phyloP scores from a whole-genome alignment of 1,140 invertebrate genomes.

The Hyles vespertilio region DNA sequence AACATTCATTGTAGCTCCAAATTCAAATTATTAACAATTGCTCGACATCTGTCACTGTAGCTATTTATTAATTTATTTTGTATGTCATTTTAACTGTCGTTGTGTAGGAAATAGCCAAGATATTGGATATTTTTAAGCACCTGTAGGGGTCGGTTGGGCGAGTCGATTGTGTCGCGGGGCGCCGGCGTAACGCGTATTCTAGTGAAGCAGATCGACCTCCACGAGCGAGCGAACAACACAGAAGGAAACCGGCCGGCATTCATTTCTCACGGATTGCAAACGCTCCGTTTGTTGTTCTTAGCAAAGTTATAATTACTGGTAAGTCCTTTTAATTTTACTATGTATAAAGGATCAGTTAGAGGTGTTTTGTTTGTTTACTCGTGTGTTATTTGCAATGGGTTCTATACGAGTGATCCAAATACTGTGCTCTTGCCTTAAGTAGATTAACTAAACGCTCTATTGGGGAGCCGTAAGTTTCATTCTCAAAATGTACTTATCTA shows the following conservation, averaged over 20 bases:
- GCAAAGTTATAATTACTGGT: slow-evolving; percentile 25
- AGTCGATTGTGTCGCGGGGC: slow-evolving; percentile 44
- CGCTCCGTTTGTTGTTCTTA: slow-evolving; percentile 35
- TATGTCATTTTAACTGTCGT: slow-evolving; percentile 36
- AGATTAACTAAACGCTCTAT: background rate
- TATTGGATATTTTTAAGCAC: slow-evolving; percentile 39
- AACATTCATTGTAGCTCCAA: slow-evolving; percentile 50
- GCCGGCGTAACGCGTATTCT: slow-evolving; percentile 43
- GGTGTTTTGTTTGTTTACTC: too few species aligned
- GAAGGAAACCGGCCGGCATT: slow-evolving; percentile 53
- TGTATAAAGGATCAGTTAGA: background rate
- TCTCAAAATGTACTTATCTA: too few species aligned
- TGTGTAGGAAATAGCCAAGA: slow-evolving; percentile 27
- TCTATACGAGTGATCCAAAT: too few species aligned
- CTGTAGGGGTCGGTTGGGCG: slow-evolving; percentile 44
- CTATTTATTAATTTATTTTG: slow-evolving; percentile 32
- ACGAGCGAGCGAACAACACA: slow-evolving; percentile 41
- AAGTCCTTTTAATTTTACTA: slow-evolving; percentile 17
- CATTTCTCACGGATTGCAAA: slow-evolving; percentile 51
- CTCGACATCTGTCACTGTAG: slow-evolving; percentile 37
- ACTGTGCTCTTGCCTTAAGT: too few species aligned
- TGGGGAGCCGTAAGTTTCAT: too few species aligned
- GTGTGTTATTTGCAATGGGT: too few species aligned
- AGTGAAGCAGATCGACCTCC: slow-evolving; percentile 63
- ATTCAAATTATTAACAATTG: slow-evolving; percentile 49